Evolutionary conservation across 1,140 invertebrate species (phyloP), one percentile per base, ranked within the genome.

Genomic region (Drosophila bocqueti): DNA sequence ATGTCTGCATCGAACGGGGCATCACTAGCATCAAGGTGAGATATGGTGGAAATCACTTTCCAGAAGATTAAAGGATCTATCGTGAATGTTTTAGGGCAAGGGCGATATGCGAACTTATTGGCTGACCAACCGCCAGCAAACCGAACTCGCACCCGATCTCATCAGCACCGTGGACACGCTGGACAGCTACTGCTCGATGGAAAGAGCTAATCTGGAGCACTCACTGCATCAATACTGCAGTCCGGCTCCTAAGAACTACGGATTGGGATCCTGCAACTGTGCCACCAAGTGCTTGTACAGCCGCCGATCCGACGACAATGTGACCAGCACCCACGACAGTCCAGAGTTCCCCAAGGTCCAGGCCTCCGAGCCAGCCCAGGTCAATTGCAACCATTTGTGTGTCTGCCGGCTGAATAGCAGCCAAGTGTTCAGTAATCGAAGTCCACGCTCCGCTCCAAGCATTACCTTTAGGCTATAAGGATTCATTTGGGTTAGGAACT

Each of bases 41-140:
- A 10, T 55, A 6, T 2, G 11, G 2, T 50, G 1, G 5, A 16
- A 34, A 2, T 2, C 4, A n/a, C 0, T 26, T 43, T 18, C 0
- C 2, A 3, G 1, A 2, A 24, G 7, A 40, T 15, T 15, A 50
- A 29, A 2, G 11, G 29, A 18, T 9, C 2, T 4, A 2, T 26
- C 3, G 6, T 2, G 3, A 6, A 1, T 6, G 2, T 92, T 93
- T 15, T 79, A 97, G 96, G 97, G 97, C 6, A 98, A 98, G 93
- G 97, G 97, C 13, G 95, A 96, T 81, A 96, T 97, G 96, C 94
- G 96, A 83, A 97, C 96, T 0, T 98, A 96, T 92, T 98, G 97
- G 97, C 84, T 98, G 15, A 94, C 94, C 18, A 95, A 91, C 3
- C 78, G 76, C 34, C 49, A 76, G 10, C 64, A 79, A 15, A 31